phyloP scores from a whole-genome alignment of 2,113 vertebrate species.

The Anhinga anhinga region DNA sequence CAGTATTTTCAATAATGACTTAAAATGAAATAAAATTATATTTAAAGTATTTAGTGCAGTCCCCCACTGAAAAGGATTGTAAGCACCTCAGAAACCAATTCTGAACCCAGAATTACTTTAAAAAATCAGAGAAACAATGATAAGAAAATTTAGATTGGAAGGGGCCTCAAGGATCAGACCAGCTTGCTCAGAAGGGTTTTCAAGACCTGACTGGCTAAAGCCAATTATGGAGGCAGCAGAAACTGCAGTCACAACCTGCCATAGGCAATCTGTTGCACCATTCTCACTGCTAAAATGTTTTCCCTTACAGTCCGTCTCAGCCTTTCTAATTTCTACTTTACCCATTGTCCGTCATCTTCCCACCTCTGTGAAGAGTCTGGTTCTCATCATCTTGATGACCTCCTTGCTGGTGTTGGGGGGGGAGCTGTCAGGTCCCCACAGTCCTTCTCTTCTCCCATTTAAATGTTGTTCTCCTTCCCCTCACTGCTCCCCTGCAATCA shows the following conservation, averaged over 20 bases:
- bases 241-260: background rate
- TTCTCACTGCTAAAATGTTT: background rate
- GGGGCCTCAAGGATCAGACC: background rate
- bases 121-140: background rate
- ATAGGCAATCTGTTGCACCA: background rate
- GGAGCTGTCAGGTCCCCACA: background rate
- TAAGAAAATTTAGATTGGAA: background rate
- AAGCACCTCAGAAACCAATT: background rate
- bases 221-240: background rate
- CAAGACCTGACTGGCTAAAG: background rate
- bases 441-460: background rate
- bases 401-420: background rate
- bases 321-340: background rate
- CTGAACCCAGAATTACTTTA: background rate
- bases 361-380: background rate
- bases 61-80: background rate
- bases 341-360: background rate
- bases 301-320: background rate
- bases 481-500: background rate
- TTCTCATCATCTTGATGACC: background rate
- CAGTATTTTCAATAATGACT: background rate
- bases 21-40: background rate
- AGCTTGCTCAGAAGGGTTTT: background rate
- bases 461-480: background rate
- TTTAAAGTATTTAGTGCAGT: background rate